These are phyloP conservation scores for Drosophila bunnanda DNA, from an alignment of 2,888 invertebrate genomes.

Conservation along the genomic window DNA sequence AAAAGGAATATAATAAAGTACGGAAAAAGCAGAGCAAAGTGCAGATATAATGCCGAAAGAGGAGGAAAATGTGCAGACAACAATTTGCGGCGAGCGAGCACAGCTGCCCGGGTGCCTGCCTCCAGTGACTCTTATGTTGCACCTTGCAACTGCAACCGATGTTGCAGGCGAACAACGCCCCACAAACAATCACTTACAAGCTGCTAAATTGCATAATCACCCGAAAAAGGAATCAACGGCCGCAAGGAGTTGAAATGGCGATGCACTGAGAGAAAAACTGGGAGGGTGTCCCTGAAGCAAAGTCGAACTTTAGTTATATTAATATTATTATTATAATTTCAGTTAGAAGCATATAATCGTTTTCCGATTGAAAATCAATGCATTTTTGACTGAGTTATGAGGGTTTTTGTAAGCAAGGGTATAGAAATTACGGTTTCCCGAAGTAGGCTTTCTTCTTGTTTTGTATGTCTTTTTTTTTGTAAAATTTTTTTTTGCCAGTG, in stretches of 20 bases:
- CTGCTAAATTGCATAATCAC: constrained; percentile 80
- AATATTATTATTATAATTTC: neutral
- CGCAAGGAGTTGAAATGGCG: constrained; percentile 29
- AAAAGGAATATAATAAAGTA: constrained; percentile 25
- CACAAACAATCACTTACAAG: constrained; percentile 80
- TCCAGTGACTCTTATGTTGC: constrained; percentile 55
- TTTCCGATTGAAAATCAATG: too few species aligned
- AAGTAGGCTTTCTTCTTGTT: too few species aligned
- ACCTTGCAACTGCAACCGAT: constrained; percentile 61
- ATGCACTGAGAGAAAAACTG: constrained; percentile 2
- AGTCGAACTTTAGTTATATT: neutral
- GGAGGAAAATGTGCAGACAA: constrained; percentile 67
- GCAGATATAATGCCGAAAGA: constrained; percentile 66
- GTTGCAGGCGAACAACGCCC: constrained; percentile 67
- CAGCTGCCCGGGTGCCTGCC: constrained; percentile 58
- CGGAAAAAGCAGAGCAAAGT: constrained; percentile 51
- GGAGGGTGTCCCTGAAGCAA: neutral
- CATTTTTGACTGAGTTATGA: too few species aligned
- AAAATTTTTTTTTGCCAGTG: constrained; percentile 1
- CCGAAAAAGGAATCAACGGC: constrained; percentile 67
- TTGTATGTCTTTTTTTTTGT: neutral
- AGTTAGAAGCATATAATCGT: too few species aligned
- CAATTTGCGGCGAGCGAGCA: constrained; percentile 60
- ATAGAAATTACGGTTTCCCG: too few species aligned
- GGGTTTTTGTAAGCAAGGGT: too few species aligned